Conservation (phyloP, 2,888 invertebrate species). For the Tineola bisselliella region DNA sequence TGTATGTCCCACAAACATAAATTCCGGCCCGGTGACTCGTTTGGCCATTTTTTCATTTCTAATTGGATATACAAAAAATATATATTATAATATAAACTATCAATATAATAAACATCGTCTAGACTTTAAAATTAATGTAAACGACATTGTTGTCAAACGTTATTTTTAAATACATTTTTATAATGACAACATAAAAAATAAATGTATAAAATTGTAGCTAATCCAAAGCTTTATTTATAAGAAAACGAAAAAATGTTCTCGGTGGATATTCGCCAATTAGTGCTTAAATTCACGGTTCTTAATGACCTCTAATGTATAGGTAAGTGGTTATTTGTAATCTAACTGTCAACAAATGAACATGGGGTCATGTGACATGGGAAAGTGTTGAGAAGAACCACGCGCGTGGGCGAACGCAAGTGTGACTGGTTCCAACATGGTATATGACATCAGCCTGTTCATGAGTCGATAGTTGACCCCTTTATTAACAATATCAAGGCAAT, state of each 20-base stretch:
- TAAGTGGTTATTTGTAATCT: slow-evolving; percentile 5
- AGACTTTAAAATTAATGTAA: neutral
- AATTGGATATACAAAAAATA: neutral
- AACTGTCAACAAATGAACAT: neutral
- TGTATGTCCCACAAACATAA: too few relatives aligned
- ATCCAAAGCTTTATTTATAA: too few relatives aligned
- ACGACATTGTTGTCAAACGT: neutral
- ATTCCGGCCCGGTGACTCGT: too few relatives aligned
- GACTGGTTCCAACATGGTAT: slow-evolving; percentile 3
- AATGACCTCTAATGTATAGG: too few relatives aligned
- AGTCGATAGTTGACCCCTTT: neutral
- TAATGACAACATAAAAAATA: neutral
- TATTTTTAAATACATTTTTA: neutral
- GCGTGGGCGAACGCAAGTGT: neutral
- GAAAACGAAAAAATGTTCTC: too few relatives aligned
- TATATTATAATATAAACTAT: neutral
- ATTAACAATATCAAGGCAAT: neutral
- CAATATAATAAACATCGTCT: neutral
- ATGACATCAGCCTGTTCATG: slow-evolving; percentile 3
- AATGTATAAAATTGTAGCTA: too few relatives aligned
- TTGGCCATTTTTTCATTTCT: too few relatives aligned
- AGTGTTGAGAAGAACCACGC: slow-evolving; percentile 2
- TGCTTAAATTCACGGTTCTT: too few relatives aligned
- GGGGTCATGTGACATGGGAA: slow-evolving; percentile 11
- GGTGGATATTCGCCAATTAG: too few relatives aligned